Evolutionary conservation across 2,113 vertebrate genomes (phyloP), one percentile per base, ranked within the genome.

Genomic region (Lepidiolamprologus cunningtoni): DNA sequence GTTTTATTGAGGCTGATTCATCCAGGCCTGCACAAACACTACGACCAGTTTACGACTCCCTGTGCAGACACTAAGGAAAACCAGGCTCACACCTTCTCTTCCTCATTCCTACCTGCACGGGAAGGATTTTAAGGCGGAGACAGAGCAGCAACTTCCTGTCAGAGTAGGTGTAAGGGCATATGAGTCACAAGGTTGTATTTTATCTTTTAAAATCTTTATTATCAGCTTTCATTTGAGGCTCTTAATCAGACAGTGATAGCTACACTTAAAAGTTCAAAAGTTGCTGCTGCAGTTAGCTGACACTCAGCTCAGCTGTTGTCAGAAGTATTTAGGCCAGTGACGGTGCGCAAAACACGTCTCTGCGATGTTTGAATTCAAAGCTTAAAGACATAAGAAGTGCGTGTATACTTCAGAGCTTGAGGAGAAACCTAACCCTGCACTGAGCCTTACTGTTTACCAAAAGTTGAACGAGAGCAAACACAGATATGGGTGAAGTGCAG

Each of bases 11-110:
- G 82, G 90, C 71, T 86, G 90, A 93, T 52, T 92, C 87, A 91
- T 87, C 6, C 76, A 52, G 71, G 82, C 83, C 91, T 88, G 86
- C 81, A 37, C 93, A 93, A 92, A 94, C 85, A 91, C 37, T 81
- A 80, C 4, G 5, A 31, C 40, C 26, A 16, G 4, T 87, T 80
- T 47, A 83, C 54, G 17, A 10, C 47, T 86, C 55, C 87, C 83
- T 26, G 16, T 73, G 76, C 83, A 45, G 19, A 58, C 40, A 84
- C 13, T 45, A 26, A 78, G 81, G 66, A 87, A 86, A 87, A 81
- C 40, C 9, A 52, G 53, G 37, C 66, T 78, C 54, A 47, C 52
- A 17, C 61, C 63, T 71, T 79, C 66, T 83, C 87, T 93, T 94
- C 89, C 91, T 89, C 92, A 93, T 92, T 93, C 91, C 87, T 81